Conservation (phyloP, 1,140 invertebrate genomes). For the Drosophila guanche region DNA sequence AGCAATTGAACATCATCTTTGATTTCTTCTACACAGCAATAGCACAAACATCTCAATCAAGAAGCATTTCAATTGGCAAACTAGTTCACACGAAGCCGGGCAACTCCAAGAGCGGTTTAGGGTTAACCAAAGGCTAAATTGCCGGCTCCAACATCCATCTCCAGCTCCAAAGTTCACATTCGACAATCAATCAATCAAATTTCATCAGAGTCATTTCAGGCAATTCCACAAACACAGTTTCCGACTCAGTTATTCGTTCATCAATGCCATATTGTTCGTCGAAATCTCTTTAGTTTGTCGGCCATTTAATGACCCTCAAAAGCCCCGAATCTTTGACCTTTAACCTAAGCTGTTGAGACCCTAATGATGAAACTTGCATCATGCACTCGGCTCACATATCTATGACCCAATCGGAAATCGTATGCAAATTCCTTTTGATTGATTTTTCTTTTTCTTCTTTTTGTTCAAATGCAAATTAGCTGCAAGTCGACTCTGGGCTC, state of each 20-base stretch:
- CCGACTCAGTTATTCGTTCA: too few species aligned
- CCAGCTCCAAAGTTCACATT: conserved; percentile 27
- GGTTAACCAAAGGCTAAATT: conserved; percentile 47
- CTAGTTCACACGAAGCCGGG: conserved; percentile 35
- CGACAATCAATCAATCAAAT: conserved; percentile 48
- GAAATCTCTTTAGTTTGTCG: conserved; percentile 33
- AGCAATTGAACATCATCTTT: too few species aligned
- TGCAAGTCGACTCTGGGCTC: conserved; percentile 25
- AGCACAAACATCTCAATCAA: neutral
- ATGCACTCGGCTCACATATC: conserved; percentile 11
- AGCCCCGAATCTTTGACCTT: conserved; percentile 6
- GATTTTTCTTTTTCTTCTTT: conserved; percentile 39
- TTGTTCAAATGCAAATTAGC: conserved; percentile 35
- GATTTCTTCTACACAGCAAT: too few species aligned
- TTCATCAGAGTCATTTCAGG: conserved; percentile 42
- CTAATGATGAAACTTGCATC: conserved; percentile 35
- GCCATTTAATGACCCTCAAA: conserved; percentile 40
- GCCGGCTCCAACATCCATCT: conserved; percentile 4
- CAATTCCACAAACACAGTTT: conserved; percentile 24
- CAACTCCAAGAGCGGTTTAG: conserved; percentile 1
- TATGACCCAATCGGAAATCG: conserved; percentile 47
- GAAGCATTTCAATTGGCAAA: conserved; percentile 19
- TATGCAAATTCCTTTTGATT: conserved; percentile 44
- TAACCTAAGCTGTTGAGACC: conserved; percentile 1
- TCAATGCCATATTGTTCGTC: too few species aligned